Evolutionary conservation across 1,140 invertebrate genomes (phyloP).

Genomic region (Leguminivora glycinivorella): DNA sequence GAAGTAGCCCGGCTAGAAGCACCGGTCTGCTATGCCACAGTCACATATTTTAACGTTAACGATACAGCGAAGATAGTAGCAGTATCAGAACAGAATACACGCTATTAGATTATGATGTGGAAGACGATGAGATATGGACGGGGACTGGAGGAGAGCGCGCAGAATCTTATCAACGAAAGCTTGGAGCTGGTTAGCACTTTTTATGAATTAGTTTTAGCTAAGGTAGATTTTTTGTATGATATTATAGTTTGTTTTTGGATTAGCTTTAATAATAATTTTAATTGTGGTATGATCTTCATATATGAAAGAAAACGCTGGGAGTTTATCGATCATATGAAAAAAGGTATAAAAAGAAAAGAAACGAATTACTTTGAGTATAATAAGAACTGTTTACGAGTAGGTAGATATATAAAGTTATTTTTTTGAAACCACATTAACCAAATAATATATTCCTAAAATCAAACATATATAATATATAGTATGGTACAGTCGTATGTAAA

Average conservation of each 20-base stretch:
- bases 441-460: no score
- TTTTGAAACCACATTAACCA: constrained; percentile 17
- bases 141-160: constrained; percentile 55
- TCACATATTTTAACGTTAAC: constrained; percentile 69
- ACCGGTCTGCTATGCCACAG: constrained; percentile 60
- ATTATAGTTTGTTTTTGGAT: constrained; percentile 2
- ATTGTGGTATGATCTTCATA: no score
- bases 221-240: constrained; percentile 16
- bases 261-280: not conserved
- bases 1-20: constrained; percentile 54
- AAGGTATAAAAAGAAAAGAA: no score
- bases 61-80: constrained; percentile 70
- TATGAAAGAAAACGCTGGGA: no score
- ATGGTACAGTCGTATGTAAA: no score
- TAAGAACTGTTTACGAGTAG: not conserved
- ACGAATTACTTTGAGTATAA: not conserved
- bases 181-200: constrained; percentile 64
- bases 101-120: constrained; percentile 57
- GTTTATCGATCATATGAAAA: no score
- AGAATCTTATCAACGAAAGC: constrained; percentile 70
- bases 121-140: constrained; percentile 39
- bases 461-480: no score
- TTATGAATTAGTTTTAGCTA: constrained; percentile 48
- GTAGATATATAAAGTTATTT: not conserved
- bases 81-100: constrained; percentile 71